Evolutionary conservation across 2,888 invertebrate genomes (phyloP), one percentile per base, ranked within the genome.

Genomic region (Beris chalybata): DNA sequence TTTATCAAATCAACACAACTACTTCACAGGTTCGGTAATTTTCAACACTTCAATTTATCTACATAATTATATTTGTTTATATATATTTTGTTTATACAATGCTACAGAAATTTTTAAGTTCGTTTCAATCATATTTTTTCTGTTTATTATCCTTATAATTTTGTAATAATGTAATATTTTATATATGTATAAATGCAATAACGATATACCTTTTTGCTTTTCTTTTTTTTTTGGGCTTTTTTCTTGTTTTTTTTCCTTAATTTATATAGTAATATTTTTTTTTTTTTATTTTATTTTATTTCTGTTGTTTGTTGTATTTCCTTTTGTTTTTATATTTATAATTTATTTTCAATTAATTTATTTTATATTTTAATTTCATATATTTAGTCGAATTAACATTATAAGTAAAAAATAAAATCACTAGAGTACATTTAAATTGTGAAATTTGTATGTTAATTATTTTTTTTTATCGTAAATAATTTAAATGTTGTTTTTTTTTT

Each of bases 41-140:
- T 22, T 22, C 22, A 22, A 22, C 2, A 22, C 22, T 22, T 22
- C 22, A 22, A 30, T 54, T 69, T 69, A 69, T 69, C 69, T 69
- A 69, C 69, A 69, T 69, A 68, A 66, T 66, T 66, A 69, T 69
- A 69, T 66, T 69, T 66, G 54, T 57, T 54, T 65, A 57, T 65
- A 61, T 61, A 52, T 38, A 38, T 50, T 65, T 68, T 63, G 65
- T 68, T 66, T 69, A 69, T 69, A 69, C 66, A 68, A 66, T 68
- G 66, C 69, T 66, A 69, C 68, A 68, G 66, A 68, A 66, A 68
- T 66, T 68, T n/a, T 68, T 65, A 66, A 66, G 63, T 68, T 69
- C 66, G 66, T 64, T n/a, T 58, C 57, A 52, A 61, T 65, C 66
- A 68, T 61, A 54, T 38, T 52, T 47, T 55, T 52, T 22, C n/a